Percentiles rank a stretch among this genome's conserved stretches.
Conservation (phyloP, 2,797 vertebrate species). For the Phataginus tetradactyla region DNA sequence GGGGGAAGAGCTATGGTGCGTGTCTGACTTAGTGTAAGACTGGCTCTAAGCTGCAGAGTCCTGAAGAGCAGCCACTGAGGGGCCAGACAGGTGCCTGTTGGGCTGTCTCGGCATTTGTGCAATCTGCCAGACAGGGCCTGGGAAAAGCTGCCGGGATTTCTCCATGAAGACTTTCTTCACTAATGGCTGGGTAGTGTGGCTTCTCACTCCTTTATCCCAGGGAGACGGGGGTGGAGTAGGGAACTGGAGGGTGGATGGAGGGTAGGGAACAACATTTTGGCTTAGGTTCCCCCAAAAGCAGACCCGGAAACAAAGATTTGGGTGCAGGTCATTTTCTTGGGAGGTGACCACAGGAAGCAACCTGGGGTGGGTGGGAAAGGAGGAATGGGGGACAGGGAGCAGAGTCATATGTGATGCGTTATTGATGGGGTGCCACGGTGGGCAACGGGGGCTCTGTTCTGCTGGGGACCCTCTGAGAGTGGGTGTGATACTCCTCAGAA, state of each 20-base stretch:
- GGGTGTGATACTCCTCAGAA: neutral
- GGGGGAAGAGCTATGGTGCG: neutral
- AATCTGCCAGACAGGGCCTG: neutral
- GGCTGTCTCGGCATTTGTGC: neutral
- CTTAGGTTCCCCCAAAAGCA: neutral
- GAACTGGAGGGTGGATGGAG: neutral
- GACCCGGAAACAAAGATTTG: neutral
- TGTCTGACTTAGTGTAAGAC: neutral
- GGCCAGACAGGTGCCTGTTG: neutral
- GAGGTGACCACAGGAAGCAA: neutral
- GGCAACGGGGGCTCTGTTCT: neutral
- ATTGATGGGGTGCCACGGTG: neutral
- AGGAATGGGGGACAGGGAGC: neutral
- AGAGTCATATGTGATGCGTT: neutral
- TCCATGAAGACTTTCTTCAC: neutral
- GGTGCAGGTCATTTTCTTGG: neutral
- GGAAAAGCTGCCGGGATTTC: neutral
- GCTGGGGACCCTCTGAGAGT: neutral
- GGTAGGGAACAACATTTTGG: neutral
- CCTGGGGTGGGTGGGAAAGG: neutral
- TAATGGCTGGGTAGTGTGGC: neutral
- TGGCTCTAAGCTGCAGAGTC: neutral
- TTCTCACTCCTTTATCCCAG: neutral
- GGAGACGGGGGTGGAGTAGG: neutral
- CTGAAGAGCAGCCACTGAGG: neutral